Evolutionary conservation across 2,797 vertebrate species (phyloP).

Genomic region (Tamandua tetradactyla): DNA sequence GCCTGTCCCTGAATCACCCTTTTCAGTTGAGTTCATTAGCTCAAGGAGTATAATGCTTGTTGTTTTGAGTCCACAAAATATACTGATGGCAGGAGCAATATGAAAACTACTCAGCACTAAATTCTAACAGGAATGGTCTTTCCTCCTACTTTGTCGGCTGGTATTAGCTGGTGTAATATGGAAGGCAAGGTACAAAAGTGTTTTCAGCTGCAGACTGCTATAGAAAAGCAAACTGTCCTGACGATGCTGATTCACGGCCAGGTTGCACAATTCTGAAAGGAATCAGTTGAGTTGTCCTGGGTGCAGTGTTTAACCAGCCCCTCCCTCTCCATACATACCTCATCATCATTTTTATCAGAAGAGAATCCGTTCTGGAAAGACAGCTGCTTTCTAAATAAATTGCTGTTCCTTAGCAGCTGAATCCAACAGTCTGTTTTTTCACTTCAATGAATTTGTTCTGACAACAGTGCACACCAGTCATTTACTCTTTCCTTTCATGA

Average conservation of each 20-base stretch:
- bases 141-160: background rate
- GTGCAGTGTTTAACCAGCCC: background rate
- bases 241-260: background rate
- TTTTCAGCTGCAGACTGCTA: background rate
- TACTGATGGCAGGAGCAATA: background rate
- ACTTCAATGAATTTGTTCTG: conserved; percentile 63
- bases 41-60: background rate
- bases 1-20: background rate
- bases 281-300: conserved; percentile 50
- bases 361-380: conserved; percentile 64
- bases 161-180: background rate
- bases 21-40: background rate
- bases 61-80: background rate
- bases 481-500: conserved; percentile 63
- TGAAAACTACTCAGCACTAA: background rate
- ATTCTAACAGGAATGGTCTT: background rate
- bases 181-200: background rate
- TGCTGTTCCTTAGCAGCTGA: conserved; percentile 52
- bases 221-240: background rate
- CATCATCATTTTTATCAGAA: conserved; percentile 73
- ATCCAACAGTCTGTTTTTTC: conserved; percentile 69
- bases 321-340: conserved; percentile 22
- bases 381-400: conserved; percentile 73
- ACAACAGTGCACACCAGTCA: conserved; percentile 26
- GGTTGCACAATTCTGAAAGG: background rate